Evolutionary conservation across 2,113 vertebrate genomes (phyloP).

Genomic region (Mirza zaza): DNA sequence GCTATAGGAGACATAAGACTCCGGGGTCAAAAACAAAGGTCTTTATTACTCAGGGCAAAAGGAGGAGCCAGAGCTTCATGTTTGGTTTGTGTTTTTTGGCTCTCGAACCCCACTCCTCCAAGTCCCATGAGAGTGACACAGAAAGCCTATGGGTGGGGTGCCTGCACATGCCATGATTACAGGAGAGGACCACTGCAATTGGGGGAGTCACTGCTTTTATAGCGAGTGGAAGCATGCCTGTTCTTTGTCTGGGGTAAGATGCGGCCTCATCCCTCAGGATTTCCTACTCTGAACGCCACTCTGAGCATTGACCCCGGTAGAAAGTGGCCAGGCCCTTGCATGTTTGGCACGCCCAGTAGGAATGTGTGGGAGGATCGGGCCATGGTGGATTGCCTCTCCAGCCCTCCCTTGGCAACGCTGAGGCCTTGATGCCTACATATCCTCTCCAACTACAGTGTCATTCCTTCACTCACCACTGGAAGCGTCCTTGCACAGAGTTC

Average conservation of each 20-base stretch:
- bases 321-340: neutral
- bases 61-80: neutral
- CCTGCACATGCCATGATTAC: too few species aligned
- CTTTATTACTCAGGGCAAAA: neutral
- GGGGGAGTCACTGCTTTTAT: neutral
- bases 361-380: neutral
- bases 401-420: neutral
- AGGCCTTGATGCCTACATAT: neutral
- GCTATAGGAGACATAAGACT: neutral
- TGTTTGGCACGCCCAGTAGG: neutral
- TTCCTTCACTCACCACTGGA: neutral
- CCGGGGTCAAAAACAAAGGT: neutral
- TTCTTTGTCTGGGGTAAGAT: neutral
- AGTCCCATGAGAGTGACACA: neutral
- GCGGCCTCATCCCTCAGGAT: neutral
- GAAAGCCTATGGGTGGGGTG: neutral
- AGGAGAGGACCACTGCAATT: neutral
- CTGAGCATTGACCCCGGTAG: neutral
- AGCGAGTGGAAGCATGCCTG: neutral
- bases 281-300: neutral
- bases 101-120: neutral
- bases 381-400: neutral
- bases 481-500: neutral
- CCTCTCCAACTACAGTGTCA: neutral
- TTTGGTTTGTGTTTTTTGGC: neutral